Percentiles rank a stretch among this genome's conserved stretches.
phyloP scores from a whole-genome alignment of 2,888 invertebrate species.

The Pteria penguin region DNA sequence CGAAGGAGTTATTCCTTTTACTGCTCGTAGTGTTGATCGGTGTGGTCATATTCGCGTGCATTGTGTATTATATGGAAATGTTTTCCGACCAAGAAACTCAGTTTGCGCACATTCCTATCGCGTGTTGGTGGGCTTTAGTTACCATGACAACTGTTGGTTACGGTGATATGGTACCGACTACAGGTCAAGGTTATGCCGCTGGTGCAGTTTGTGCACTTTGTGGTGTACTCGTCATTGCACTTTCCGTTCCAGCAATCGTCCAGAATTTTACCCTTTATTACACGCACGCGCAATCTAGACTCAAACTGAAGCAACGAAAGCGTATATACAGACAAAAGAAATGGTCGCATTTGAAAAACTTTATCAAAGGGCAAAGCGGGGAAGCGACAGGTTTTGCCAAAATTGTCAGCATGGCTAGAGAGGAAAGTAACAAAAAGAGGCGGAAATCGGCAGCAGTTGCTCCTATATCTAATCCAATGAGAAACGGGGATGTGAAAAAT shows the following conservation, averaged over 20 bases:
- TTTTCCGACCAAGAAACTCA: conserved; percentile 53
- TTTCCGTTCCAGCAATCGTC: conserved; percentile 67
- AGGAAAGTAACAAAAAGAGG: not conserved
- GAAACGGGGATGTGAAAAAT: not conserved
- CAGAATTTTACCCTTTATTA: conserved; percentile 68
- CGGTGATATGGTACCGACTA: conserved; percentile 61
- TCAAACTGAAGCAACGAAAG: conserved; percentile 58
- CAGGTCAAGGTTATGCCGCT: conserved; percentile 60
- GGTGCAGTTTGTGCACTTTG: conserved; percentile 65
- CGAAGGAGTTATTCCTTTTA: conserved; percentile 61
- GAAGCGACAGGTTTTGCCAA: not conserved
- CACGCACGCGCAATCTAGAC: conserved; percentile 63
- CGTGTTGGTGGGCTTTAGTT: conserved; percentile 93
- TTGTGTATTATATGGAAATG: conserved; percentile 66
- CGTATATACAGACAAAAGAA: conserved; percentile 57
- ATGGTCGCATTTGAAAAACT: conserved; percentile 52
- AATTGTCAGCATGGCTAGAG: conserved; percentile 15
- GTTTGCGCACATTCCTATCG: conserved; percentile 84
- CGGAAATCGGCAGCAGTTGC: not conserved
- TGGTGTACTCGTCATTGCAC: conserved; percentile 64
- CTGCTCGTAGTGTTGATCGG: conserved; percentile 61
- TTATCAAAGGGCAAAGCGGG: conserved; percentile 13
- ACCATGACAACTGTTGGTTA: conserved; percentile 93
- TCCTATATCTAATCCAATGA: not conserved
- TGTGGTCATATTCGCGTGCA: conserved; percentile 63